A percentile compares a stretch with the other conserved stretches of the same genome.
Conservation (phyloP, 2,888 invertebrate species). For the Netelia melanura region DNA sequence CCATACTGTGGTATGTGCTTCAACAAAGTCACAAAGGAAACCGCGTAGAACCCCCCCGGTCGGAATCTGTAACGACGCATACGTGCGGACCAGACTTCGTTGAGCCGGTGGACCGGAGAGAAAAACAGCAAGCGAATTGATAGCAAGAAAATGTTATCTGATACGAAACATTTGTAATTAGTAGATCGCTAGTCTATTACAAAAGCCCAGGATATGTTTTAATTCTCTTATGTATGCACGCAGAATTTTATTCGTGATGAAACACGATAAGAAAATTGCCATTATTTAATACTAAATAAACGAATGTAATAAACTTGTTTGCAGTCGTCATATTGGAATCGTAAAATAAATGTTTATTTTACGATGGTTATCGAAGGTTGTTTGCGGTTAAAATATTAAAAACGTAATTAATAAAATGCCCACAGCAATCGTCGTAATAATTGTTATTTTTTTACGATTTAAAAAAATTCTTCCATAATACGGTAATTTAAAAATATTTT, state of each 20-base stretch:
- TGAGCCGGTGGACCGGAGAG: background rate
- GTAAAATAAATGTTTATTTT: no score
- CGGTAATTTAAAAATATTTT: no score
- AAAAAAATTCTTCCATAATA: no score
- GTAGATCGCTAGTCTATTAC: background rate
- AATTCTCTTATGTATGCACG: background rate
- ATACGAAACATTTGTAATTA: slow-evolving; percentile 36
- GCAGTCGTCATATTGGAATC: no score
- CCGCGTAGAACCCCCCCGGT: slow-evolving; percentile 20
- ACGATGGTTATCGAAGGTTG: no score
- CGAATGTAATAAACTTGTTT: no score
- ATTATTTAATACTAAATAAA: no score
- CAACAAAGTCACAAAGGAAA: slow-evolving; percentile 55
- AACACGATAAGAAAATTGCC: background rate
- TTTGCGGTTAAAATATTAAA: no score
- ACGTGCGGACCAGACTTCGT: slow-evolving; percentile 9
- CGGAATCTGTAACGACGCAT: slow-evolving; percentile 50
- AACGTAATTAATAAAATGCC: no score
- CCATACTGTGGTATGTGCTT: background rate
- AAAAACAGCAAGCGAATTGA: background rate
- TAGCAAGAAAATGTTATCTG: slow-evolving; percentile 30
- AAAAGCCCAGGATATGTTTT: background rate
- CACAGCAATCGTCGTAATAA: no score
- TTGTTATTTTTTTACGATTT: no score
- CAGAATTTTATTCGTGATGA: background rate